phyloP scores from a whole-genome alignment of 1,140 invertebrate genomes.

The Elymnias hypermnestra region DNA sequence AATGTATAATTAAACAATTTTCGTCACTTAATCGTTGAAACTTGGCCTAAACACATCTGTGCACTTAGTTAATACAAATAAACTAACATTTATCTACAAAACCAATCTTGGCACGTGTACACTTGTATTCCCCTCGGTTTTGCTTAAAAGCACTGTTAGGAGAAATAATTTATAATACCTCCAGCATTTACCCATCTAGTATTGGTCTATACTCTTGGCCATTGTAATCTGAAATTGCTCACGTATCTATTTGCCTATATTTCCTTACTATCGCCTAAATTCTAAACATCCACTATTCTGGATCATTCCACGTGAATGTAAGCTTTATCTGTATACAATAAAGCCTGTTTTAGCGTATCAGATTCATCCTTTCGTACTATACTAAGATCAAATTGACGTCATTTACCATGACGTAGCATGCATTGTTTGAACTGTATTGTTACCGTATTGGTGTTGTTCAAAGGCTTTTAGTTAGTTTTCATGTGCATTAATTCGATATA shows the following conservation, averaged over 20 bases:
- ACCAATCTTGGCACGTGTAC: conserved; percentile 15
- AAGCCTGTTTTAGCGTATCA: background rate
- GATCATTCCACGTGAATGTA: background rate
- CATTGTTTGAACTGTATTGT: conserved; percentile 30
- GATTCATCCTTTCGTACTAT: background rate
- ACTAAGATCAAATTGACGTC: conserved; percentile 21
- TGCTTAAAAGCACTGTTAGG: conserved; percentile 2
- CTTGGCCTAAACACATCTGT: background rate
- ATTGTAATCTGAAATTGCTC: conserved; percentile 28
- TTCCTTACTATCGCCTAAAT: conserved; percentile 17
- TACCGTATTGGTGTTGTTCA: conserved; percentile 23
- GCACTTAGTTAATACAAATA: background rate
- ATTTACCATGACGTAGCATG: conserved; percentile 26
- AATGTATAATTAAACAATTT: no score
- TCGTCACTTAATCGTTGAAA: no score
- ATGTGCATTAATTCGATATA: conserved; percentile 18
- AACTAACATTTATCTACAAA: conserved; percentile 10
- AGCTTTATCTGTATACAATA: background rate
- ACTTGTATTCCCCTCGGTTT: conserved; percentile 10
- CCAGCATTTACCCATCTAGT: conserved; percentile 10
- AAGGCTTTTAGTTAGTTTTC: conserved; percentile 18
- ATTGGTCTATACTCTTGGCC: conserved; percentile 19
- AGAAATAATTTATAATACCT: conserved; percentile 20
- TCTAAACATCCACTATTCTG: conserved; percentile 11
- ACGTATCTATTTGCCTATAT: conserved; percentile 31